A percentile compares a stretch with the other conserved stretches of the same genome.
phyloP scores from a whole-genome alignment of 1,140 invertebrate species.

The Cyphomyrmex costatus region DNA sequence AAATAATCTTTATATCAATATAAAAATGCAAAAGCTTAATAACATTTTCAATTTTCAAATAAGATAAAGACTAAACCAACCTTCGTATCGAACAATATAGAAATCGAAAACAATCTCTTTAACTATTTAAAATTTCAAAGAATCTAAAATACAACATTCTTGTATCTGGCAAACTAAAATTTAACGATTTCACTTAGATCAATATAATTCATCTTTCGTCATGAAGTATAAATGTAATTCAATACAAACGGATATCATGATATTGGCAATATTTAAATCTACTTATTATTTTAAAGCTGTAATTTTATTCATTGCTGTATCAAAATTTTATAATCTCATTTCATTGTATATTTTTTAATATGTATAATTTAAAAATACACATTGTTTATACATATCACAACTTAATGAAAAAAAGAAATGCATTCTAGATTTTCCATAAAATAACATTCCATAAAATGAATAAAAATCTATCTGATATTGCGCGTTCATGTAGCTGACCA shows the following conservation, averaged over 20 bases:
- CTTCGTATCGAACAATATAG: not conserved
- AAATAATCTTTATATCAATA: conserved; percentile 13
- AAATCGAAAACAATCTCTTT: not conserved
- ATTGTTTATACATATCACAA: conserved; percentile 25
- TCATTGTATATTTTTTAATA: not conserved
- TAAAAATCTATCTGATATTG: not conserved
- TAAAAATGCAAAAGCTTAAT: not conserved
- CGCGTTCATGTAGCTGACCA: not conserved
- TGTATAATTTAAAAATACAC: conserved; percentile 30
- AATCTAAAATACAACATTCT: not conserved
- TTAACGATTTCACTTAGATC: conserved; percentile 12
- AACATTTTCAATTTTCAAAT: conserved; percentile 10
- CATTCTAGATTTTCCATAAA: conserved; percentile 2
- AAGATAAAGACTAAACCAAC: not conserved
- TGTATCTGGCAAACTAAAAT: conserved; percentile 23
- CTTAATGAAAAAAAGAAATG: conserved; percentile 34
- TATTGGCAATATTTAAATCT: conserved; percentile 27
- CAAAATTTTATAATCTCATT: conserved; percentile 44
- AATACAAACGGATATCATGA: not conserved
- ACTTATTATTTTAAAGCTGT: conserved; percentile 33
- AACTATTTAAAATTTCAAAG: conserved; percentile 27
- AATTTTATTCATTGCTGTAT: conserved; percentile 45
- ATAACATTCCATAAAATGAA: conserved; percentile 2
- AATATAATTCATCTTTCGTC: conserved; percentile 1
- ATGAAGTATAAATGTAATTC: conserved; percentile 14